Percentiles rank a stretch among this genome's conserved stretches.
Evolutionary conservation across 2,888 invertebrate genomes (phyloP).

Genomic region (Uloborus plumipes): DNA sequence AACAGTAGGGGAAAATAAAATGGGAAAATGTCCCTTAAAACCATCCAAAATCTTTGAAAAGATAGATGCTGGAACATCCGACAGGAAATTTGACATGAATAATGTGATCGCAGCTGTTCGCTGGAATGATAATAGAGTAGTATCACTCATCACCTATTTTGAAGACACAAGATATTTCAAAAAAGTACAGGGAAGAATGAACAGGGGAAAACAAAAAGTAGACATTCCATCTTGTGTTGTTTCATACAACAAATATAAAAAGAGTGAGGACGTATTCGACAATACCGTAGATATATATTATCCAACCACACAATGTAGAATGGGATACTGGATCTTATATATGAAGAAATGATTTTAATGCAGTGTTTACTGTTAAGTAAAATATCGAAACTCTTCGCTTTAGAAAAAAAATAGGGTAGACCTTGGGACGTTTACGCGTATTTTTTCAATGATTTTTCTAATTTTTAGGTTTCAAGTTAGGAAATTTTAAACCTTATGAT

Average conservation of each 20-base stretch:
- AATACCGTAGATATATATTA: constrained; percentile 1
- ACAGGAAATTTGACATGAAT: background rate
- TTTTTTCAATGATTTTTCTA: no score
- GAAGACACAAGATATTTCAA: background rate
- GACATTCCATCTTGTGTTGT: constrained; percentile 14
- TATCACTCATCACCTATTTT: constrained; percentile 4
- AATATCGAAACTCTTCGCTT: background rate
- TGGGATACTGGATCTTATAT: background rate
- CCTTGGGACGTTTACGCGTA: no score
- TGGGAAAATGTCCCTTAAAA: background rate
- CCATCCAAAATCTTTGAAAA: constrained; percentile 4
- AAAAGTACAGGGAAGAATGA: background rate
- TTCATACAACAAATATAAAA: no score
- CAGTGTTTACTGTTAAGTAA: background rate
- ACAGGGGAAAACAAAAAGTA: background rate
- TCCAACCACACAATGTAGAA: background rate
- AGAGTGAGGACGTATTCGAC: constrained; percentile 5
- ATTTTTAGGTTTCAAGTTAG: no score
- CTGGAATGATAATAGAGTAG: constrained; percentile 1
- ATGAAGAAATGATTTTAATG: background rate
- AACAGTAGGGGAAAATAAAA: constrained; percentile 2
- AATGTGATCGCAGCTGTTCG: background rate
- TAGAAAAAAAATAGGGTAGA: background rate
- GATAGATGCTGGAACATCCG: background rate
- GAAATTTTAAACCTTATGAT: no score